Evolutionary conservation across 1,140 invertebrate species (phyloP).

Genomic region (Zaprionus lachaisei): DNA sequence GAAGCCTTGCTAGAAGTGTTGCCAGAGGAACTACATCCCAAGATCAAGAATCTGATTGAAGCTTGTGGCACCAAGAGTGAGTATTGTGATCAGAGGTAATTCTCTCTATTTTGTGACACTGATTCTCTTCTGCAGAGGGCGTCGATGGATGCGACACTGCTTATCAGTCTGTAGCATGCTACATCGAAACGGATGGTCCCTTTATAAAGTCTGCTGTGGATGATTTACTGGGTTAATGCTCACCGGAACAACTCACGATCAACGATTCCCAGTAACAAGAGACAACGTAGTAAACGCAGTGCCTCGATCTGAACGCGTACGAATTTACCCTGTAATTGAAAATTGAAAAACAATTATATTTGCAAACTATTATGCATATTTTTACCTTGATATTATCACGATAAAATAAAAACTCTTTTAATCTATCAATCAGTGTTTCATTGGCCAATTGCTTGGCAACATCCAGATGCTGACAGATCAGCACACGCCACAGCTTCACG

Average conservation of each 20-base stretch:
- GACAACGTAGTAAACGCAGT: conserved; percentile 69
- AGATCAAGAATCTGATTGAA: conserved; percentile 40
- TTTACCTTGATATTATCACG: conserved; percentile 67
- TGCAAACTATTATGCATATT: background rate
- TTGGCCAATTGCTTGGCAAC: conserved; percentile 61
- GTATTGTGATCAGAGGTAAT: background rate
- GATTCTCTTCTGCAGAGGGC: conserved; percentile 49
- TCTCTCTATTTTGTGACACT: background rate
- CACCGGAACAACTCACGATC: conserved; percentile 67
- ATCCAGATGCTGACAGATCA: conserved; percentile 69
- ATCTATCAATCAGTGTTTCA: conserved; percentile 40
- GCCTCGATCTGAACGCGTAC: conserved; percentile 87
- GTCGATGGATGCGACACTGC: conserved; percentile 71
- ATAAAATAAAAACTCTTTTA: conserved; percentile 69
- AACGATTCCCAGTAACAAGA: conserved; percentile 67
- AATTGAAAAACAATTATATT: conserved; percentile 9
- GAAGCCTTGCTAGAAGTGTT: conserved; percentile 64
- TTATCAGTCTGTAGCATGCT: conserved; percentile 63
- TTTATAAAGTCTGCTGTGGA: conserved; percentile 49
- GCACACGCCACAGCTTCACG: conserved; percentile 71
- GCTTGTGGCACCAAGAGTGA: conserved; percentile 66
- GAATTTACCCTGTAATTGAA: conserved; percentile 61
- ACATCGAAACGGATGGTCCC: conserved; percentile 53
- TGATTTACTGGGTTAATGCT: conserved; percentile 48
- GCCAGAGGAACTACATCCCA: conserved; percentile 55